phyloP scores from a whole-genome alignment of 2,888 invertebrate genomes.

The Caenorhabditis sp. region DNA sequence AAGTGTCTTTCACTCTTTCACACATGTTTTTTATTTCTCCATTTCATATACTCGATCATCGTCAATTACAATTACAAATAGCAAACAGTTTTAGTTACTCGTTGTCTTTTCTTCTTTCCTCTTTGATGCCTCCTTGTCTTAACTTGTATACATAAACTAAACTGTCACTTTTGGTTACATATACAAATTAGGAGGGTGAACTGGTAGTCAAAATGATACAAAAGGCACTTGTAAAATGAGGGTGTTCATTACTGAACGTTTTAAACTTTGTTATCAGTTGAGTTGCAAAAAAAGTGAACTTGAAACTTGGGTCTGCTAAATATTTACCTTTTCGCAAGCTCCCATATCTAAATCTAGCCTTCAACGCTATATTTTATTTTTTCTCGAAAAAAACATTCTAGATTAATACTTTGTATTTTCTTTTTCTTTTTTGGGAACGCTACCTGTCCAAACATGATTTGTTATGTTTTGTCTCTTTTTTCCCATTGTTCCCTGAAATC shows the following conservation, averaged over 20 bases:
- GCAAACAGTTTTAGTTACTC: conserved; percentile 19
- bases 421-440: background rate
- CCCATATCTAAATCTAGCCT: too few species aligned
- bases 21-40: background rate
- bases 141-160: conserved; percentile 30
- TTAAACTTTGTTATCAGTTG: conserved; percentile 2
- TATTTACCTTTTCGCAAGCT: background rate
- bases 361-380: background rate
- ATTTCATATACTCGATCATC: background rate
- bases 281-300: background rate
- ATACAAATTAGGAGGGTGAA: conserved; percentile 1
- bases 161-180: conserved; percentile 40
- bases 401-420: background rate
- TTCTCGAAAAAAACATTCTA: background rate
- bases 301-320: background rate
- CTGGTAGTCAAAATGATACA: conserved; percentile 18
- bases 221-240: background rate
- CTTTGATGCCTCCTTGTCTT: conserved; percentile 30
- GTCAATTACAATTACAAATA: conserved; percentile 6
- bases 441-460: conserved; percentile 10
- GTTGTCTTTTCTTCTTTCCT: conserved; percentile 34
- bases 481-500: too few species aligned
- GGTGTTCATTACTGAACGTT: background rate
- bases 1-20: background rate
- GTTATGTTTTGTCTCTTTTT: background rate